Conservation (phyloP, 1,140 invertebrate genomes). For the Caenorhabditis latens region DNA sequence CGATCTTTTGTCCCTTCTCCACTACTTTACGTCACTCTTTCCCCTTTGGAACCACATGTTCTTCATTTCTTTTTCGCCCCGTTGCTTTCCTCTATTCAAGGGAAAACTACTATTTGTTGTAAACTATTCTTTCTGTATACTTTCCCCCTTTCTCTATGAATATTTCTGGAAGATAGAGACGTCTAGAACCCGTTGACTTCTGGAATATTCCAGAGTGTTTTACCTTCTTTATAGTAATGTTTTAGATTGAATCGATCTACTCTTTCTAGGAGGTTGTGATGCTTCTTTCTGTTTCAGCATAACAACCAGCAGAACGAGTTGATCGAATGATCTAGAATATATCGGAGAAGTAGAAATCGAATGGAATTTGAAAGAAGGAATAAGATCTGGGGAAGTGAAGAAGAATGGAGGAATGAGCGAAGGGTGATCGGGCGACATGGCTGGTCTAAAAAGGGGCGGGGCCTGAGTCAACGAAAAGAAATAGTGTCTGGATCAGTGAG, state of each 20-base stretch:
- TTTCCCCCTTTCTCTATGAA: background rate
- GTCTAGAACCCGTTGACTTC: too few species aligned
- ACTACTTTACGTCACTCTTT: too few species aligned
- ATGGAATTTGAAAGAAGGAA: background rate
- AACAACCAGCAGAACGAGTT: constrained; percentile 49
- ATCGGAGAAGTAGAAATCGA: background rate
- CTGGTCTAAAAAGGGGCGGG: constrained; percentile 49
- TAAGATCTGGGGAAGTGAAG: background rate
- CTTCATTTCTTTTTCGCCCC: background rate
- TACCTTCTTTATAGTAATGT: too few species aligned
- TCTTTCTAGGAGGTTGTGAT: constrained; percentile 56
- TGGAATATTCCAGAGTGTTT: too few species aligned
- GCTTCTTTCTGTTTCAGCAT: background rate
- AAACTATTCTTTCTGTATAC: constrained; percentile 4
- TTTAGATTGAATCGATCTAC: constrained; percentile 27
- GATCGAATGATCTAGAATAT: constrained; percentile 42
- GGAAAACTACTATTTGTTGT: background rate
- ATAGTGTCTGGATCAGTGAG: constrained; percentile 28
- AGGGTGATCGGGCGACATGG: constrained; percentile 17
- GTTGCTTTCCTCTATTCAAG: background rate
- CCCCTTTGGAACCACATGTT: background rate
- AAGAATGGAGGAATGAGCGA: constrained; percentile 28
- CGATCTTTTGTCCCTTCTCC: too few species aligned
- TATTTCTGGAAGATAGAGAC: background rate
- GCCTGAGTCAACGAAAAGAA: background rate